Evolutionary conservation across 2,113 vertebrate species (phyloP).

Genomic region (Ariopsis seemanni): DNA sequence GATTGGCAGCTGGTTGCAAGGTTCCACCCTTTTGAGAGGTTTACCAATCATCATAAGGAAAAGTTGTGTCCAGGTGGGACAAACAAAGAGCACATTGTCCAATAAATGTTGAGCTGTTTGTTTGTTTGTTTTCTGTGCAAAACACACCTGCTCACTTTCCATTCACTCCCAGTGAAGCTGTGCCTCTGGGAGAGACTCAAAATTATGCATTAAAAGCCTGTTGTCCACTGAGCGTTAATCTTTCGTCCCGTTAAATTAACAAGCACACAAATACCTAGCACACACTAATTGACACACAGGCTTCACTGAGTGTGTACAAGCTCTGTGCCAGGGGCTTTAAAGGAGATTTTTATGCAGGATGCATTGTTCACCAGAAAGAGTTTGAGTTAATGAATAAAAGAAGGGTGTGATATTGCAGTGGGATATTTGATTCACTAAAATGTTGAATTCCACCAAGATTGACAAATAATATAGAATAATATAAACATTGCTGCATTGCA

Average conservation of each 20-base stretch:
- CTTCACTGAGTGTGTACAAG: not conserved
- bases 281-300: not conserved
- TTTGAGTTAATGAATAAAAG: not conserved
- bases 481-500: not conserved
- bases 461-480: not conserved
- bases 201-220: constrained; percentile 7
- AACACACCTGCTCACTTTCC: not conserved
- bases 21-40: not conserved
- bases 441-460: not conserved
- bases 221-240: not conserved
- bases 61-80: not conserved
- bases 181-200: not conserved
- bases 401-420: not conserved
- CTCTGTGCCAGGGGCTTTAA: not conserved
- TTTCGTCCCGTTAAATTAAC: not conserved
- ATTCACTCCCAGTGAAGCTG: not conserved
- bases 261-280: not conserved
- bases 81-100: not conserved
- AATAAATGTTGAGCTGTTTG: not conserved
- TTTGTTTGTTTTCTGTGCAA: not conserved
- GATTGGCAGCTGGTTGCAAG: not conserved
- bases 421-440: not conserved
- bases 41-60: not conserved
- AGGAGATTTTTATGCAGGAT: not conserved
- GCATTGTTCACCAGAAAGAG: not conserved